Base-by-base conservation (phyloP, 1,140 invertebrate species). In the Lucilia cuprina region DNA sequence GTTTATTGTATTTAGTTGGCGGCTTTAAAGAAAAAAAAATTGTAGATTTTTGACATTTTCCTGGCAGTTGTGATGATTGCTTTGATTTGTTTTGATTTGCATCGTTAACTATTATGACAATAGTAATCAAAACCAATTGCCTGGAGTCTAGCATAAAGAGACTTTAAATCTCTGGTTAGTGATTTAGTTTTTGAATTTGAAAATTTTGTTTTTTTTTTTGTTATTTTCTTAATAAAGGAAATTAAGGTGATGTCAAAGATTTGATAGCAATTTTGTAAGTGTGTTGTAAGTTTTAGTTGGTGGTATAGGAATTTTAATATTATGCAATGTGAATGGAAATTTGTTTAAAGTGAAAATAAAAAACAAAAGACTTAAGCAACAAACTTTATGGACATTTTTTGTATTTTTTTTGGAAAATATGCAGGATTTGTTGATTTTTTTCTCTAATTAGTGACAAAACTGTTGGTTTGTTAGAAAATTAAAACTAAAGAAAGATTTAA, bases 331-430 rank as follows among this genome's bases (percentile, higher is more conserved):
- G 65, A 21, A 2, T 70, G 21, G 21, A 70, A 2, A 13, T 55
- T 55, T 17, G 12, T 55, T 17, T 17, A 14, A 5, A 14, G 5
- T 0, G 8, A 70, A 19, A n/a, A n/a, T n/a, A n/a, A n/a, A 84
- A 82, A 83, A 83, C 84, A 85, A 85, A 85, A 85, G 75, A 85
- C 84, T 85, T 83, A 85, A 80, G 82, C 30, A 65, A 83, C 75
- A 70, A 83, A 83, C 84, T 80, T 49, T 70, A 19, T 60, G 55
- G 55, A n/a, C 55, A 60, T 60, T 60, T 60, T 14, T 5, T n/a
- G 0, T n/a, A n/a, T n/a, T n/a, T 5, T 60, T 30, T 30, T 30
- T 30, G 25, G 25, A 41, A n/a, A 60, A 60, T n/a, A 60, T n/a
- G 55, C 3, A 14, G 14, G n/a, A 30, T 30, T 30, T 30, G 25